Percentiles rank a stretch among this genome's conserved stretches.
These are phyloP conservation scores for Streptopelia turtur DNA, from an alignment of 2,797 vertebrate species.

Conservation along the genomic window DNA sequence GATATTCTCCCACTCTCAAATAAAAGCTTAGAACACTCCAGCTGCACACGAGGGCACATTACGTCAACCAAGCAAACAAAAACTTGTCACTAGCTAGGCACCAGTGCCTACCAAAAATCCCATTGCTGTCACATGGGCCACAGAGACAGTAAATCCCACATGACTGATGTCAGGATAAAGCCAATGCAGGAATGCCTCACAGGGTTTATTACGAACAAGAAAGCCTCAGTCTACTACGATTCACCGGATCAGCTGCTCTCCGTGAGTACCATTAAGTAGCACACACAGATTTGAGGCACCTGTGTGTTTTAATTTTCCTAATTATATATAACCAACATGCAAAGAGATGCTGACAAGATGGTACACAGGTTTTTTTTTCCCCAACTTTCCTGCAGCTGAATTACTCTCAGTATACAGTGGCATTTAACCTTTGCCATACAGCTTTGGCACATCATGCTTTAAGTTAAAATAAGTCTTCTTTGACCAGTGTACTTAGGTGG, in stretches of 20 bases:
- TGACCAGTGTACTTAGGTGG: neutral
- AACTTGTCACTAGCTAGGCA: neutral
- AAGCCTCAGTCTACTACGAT: neutral
- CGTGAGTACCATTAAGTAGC: neutral
- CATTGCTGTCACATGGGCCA: neutral
- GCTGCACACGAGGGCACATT: neutral
- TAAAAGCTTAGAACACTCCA: neutral
- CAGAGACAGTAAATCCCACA: neutral
- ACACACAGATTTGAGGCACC: neutral
- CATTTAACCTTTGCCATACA: neutral
- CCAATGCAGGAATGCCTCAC: neutral
- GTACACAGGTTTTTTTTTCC: fast-evolving
- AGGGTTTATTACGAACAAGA: neutral
- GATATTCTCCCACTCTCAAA: neutral
- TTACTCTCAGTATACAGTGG: neutral
- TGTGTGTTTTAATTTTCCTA: neutral
- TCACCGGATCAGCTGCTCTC: neutral
- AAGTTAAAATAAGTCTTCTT: neutral
- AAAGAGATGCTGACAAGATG: neutral
- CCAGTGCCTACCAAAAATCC: neutral
- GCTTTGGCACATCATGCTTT: neutral
- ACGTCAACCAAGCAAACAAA: neutral
- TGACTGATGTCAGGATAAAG: neutral
- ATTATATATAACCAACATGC: neutral
- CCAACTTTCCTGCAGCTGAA: neutral